Percentiles rank a stretch among this genome's conserved stretches.
These are phyloP conservation scores for Sebastes steindachneri DNA, from an alignment of 2,797 vertebrate genomes.

Conservation along the genomic window DNA sequence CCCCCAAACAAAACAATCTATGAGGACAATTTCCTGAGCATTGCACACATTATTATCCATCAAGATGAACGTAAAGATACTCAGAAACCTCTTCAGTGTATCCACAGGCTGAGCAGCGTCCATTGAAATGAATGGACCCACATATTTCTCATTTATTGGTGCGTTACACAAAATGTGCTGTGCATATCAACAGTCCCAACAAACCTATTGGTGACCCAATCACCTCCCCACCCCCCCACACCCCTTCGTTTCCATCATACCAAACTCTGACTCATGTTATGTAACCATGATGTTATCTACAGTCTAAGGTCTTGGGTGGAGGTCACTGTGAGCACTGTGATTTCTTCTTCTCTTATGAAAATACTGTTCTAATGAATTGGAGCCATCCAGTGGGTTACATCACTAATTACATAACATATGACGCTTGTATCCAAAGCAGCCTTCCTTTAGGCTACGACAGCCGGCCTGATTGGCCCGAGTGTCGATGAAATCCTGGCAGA, in stretches of 20 bases:
- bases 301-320: not conserved
- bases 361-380: not conserved
- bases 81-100: no score
- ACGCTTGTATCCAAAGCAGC: not conserved
- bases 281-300: conserved; percentile 24
- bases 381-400: conserved; percentile 11
- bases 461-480: not conserved
- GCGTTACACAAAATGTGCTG: not conserved
- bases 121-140: not conserved
- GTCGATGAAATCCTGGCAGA: conserved; percentile 5
- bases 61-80: no score
- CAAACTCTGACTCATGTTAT: conserved; percentile 9
- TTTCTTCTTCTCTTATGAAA: conserved; percentile 4
- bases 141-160: not conserved
- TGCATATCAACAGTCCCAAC: not conserved
- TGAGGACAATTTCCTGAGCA: no score
- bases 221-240: not conserved
- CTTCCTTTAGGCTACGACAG: not conserved
- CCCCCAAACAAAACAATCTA: no score
- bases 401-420: conserved; percentile 17
- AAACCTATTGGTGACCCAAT: not conserved
- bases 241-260: not conserved
- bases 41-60: no score
- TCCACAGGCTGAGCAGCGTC: no score
- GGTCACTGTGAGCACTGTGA: not conserved